Evolutionary conservation across 1,140 invertebrate species (phyloP).

Genomic region (Agrypnia vestita): DNA sequence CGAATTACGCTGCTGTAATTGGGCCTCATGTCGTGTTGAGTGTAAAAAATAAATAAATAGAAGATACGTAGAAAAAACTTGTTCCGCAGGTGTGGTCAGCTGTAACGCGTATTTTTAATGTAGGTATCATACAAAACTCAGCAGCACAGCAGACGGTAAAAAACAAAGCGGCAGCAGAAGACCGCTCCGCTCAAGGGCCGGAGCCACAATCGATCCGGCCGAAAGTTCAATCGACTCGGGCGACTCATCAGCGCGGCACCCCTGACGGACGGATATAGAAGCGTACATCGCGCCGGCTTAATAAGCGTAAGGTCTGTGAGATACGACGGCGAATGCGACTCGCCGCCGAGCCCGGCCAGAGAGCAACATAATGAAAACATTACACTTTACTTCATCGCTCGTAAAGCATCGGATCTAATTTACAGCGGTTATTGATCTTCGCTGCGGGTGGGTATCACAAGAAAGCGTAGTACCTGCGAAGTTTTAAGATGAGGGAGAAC

Average conservation of each 20-base stretch:
- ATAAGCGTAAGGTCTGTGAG: background rate
- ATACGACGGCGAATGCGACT: slow-evolving; percentile 1
- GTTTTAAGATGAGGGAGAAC: too few relatives aligned
- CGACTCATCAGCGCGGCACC: slow-evolving; percentile 15
- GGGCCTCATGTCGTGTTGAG: too few relatives aligned
- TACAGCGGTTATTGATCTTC: slow-evolving; percentile 19
- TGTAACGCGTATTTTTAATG: too few relatives aligned
- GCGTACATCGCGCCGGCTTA: background rate
- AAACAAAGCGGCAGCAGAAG: slow-evolving; percentile 10
- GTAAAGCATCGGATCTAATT: slow-evolving; percentile 44
- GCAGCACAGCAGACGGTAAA: slow-evolving; percentile 1
- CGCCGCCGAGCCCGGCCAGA: background rate
- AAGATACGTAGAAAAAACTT: too few relatives aligned
- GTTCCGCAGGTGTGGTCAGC: too few relatives aligned
- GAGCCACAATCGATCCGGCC: background rate
- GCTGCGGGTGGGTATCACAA: background rate
- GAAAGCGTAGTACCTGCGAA: too few relatives aligned
- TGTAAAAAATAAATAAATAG: too few relatives aligned
- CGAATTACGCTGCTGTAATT: too few relatives aligned
- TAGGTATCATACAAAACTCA: too few relatives aligned
- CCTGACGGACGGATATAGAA: slow-evolving; percentile 1
- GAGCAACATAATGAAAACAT: slow-evolving; percentile 58
- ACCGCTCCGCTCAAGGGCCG: background rate
- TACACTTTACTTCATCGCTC: slow-evolving; percentile 55
- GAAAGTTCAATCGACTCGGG: slow-evolving; percentile 4